A percentile compares a stretch with the other conserved stretches of the same genome.
phyloP scores from a whole-genome alignment of 2,888 invertebrate genomes.

The Stramonita haemastoma region DNA sequence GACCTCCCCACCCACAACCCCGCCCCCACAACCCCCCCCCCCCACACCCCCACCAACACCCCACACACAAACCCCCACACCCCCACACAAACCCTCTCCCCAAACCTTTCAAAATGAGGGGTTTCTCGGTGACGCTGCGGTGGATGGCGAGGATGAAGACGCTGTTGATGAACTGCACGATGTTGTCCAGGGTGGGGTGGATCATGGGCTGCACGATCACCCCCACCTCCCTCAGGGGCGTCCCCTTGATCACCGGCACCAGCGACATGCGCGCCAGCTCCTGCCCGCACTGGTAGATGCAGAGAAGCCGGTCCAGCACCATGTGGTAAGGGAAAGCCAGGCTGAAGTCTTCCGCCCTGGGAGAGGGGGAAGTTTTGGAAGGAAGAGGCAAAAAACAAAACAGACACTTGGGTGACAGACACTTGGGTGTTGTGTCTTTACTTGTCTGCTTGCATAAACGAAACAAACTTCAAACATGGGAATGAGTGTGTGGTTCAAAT shows the following conservation, averaged over 20 bases:
- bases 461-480: no score
- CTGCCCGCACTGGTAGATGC: neutral
- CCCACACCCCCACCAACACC: neutral
- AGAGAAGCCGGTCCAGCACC: conserved; percentile 65
- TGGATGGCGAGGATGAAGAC: conserved; percentile 63
- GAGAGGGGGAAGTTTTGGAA: neutral
- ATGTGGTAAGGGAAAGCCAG: conserved; percentile 73
- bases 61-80: neutral
- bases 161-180: conserved; percentile 70
- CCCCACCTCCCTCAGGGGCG: conserved; percentile 52
- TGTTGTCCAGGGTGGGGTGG: conserved; percentile 62
- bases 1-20: neutral
- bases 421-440: no score
- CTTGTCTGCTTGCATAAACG: no score
- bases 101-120: conserved; percentile 39
- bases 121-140: conserved; percentile 6
- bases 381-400: neutral
- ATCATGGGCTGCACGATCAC: conserved; percentile 66
- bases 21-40: neutral
- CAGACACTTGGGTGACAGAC: no score
- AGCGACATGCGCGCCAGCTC: neutral
- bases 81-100: no score
- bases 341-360: conserved; percentile 64
- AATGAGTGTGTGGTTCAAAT: no score
- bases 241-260: neutral